Base-by-base conservation (phyloP, 2,113 vertebrate genomes). In the Sula dactylatra region DNA sequence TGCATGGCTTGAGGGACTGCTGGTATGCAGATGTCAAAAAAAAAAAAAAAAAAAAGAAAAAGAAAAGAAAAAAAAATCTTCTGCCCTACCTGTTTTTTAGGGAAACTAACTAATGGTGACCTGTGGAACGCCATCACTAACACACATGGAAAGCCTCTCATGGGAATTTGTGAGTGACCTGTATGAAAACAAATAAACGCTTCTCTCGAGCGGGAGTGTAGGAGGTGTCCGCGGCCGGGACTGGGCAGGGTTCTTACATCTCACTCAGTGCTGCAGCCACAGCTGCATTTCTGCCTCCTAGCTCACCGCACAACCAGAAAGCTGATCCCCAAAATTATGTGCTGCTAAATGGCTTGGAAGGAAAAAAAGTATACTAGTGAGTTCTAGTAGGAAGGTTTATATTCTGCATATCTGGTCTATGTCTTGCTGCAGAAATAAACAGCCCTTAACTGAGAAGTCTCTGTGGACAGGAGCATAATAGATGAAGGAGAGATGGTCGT, bases 341-440 rank as follows among this genome's bases (percentile, higher is more conserved):
- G 82, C 42, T 4, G 3, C 62, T 92, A 84, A 95, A 90, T 78
- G 45, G 79, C 71, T 82, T 82, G 73, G 83, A 89, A 88, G 77
- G 80, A 18, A 82, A 94, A 84, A 83, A 92, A 67, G 52, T 85
- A 56, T 79, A 45, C 4, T 13, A 81, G 73, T 38, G 78, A 88
- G 58, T 67, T 40, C 88, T 96, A 97, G 94, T 95, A 95, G 18
- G 62, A 86, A 70, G 61, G 93, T 88, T 96, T 96, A 88, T 79
- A 91, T 88, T 93, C 83, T 62, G 66, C 59, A 56, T 95, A 95
- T 97, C 97, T 98, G 97, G 91, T 91, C 93, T 97, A 67, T 95
- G 94, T 98, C 97, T 96, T 44, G 44, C 88, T 94, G 80, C 88
- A 97, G 86, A 96, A 94, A 93, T 95, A 97, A 97, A 97, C 92